phyloP scores from a whole-genome alignment of 2,113 vertebrate genomes.

The Centrocercus urophasianus region DNA sequence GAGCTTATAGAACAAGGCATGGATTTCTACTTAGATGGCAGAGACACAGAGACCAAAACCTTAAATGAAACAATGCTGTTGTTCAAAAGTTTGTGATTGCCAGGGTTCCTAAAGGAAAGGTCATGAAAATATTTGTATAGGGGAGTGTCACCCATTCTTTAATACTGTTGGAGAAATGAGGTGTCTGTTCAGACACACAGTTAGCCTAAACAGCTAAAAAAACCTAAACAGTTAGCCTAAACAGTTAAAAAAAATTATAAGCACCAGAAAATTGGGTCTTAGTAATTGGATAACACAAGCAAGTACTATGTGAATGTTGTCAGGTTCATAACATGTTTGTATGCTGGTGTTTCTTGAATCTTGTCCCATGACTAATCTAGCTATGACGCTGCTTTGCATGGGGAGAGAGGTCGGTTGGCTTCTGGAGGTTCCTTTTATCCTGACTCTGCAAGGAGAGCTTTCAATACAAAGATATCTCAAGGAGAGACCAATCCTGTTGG shows the following conservation, averaged over 20 bases:
- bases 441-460: neutral
- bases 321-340: neutral
- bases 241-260: neutral
- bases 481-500: neutral
- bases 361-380: neutral
- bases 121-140: neutral
- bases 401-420: neutral
- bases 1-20: neutral
- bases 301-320: neutral
- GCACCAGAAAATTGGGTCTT: neutral
- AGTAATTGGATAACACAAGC: neutral
- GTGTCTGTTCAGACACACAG: rapidly evolving
- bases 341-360: neutral
- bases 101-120: neutral
- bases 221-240: neutral
- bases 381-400: neutral
- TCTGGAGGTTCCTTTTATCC: neutral
- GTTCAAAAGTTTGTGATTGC: neutral
- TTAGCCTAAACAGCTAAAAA: neutral
- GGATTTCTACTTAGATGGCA: neutral
- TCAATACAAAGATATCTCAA: rapidly evolving
- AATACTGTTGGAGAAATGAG: neutral
- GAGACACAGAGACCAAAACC: neutral
- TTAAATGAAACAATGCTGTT: neutral
- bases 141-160: neutral